Evolutionary conservation across 2,888 invertebrate species (phyloP).

Genomic region (Teleiodes luculella): DNA sequence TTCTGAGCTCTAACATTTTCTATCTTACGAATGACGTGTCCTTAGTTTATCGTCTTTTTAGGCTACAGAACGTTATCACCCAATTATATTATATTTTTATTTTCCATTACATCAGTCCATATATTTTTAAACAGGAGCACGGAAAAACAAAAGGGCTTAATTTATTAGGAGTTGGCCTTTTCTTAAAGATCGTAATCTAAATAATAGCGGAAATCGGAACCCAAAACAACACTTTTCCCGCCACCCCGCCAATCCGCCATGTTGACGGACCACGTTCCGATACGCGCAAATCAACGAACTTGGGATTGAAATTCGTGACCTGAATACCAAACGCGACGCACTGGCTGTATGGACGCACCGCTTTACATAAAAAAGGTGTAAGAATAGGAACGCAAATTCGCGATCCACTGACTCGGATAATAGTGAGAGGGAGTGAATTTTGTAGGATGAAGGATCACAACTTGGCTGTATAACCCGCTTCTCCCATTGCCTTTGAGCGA

Average conservation of each 20-base stretch:
- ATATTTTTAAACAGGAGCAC: too few relatives aligned
- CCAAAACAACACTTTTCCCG: constrained; percentile 31
- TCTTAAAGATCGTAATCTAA: too few relatives aligned
- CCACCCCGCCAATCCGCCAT: constrained; percentile 43
- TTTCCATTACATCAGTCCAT: too few relatives aligned
- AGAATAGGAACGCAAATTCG: constrained; percentile 59
- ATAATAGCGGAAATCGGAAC: background rate
- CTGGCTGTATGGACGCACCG: constrained; percentile 32
- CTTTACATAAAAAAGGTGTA: constrained; percentile 51
- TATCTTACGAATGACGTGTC: too few relatives aligned
- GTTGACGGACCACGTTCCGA: constrained; percentile 54
- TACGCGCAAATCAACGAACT: constrained; percentile 55
- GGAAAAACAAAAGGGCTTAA: too few relatives aligned
- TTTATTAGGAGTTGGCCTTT: too few relatives aligned
- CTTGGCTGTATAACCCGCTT: constrained; percentile 34
- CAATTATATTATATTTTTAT: too few relatives aligned
- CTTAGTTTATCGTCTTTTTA: too few relatives aligned
- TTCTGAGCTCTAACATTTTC: background rate
- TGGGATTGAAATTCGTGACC: constrained; percentile 65
- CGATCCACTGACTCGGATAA: constrained; percentile 67
- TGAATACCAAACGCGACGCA: constrained; percentile 40
- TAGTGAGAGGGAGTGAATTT: constrained; percentile 57
- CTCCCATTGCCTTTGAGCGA: constrained; percentile 29
- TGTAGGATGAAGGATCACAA: constrained; percentile 44
- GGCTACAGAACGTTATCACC: too few relatives aligned